A percentile compares a stretch with the other conserved stretches of the same genome.
phyloP scores from a whole-genome alignment of 2,888 invertebrate species.

The Amphiduros pacificus region DNA sequence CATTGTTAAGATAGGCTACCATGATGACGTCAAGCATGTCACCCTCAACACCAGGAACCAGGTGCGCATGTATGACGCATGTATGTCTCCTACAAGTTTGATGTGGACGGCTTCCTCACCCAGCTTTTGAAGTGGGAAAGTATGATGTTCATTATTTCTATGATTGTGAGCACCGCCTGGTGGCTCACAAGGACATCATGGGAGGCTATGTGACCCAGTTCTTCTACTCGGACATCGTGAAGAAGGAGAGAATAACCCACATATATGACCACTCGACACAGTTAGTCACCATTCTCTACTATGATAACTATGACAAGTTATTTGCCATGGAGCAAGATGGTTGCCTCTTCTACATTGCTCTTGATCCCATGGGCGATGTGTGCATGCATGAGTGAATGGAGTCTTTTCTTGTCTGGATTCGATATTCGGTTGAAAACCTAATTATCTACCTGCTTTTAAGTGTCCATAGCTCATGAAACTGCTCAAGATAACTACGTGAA shows the following conservation, averaged over 20 bases:
- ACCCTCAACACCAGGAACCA: constrained; percentile 92
- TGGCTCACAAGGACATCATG: constrained; percentile 74
- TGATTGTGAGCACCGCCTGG: constrained; percentile 84
- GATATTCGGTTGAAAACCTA: no score
- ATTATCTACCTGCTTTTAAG: no score
- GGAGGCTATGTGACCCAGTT: constrained; percentile 94
- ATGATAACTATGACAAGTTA: constrained; percentile 72
- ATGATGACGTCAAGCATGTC: constrained; percentile 80
- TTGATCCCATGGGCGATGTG: constrained; percentile 66
- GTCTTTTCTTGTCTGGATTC: no score
- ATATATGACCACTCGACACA: constrained; percentile 91
- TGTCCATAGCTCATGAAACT: no score
- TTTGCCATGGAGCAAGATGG: constrained; percentile 50
- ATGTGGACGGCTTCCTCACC: constrained; percentile 84
- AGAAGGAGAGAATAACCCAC: constrained; percentile 85
- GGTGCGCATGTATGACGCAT: constrained; percentile 86
- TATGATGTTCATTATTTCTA: constrained; percentile 92
- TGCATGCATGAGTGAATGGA: no score
- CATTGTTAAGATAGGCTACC: constrained; percentile 72
- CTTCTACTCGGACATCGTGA: constrained; percentile 88
- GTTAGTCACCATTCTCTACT: constrained; percentile 87
- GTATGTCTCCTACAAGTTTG: constrained; percentile 91
- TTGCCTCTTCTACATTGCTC: constrained; percentile 47
- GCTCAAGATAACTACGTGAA: no score
- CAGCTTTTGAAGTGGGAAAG: constrained; percentile 82